Base-by-base conservation (phyloP, 2,113 vertebrate genomes). In the Uropsilus gracilis region DNA sequence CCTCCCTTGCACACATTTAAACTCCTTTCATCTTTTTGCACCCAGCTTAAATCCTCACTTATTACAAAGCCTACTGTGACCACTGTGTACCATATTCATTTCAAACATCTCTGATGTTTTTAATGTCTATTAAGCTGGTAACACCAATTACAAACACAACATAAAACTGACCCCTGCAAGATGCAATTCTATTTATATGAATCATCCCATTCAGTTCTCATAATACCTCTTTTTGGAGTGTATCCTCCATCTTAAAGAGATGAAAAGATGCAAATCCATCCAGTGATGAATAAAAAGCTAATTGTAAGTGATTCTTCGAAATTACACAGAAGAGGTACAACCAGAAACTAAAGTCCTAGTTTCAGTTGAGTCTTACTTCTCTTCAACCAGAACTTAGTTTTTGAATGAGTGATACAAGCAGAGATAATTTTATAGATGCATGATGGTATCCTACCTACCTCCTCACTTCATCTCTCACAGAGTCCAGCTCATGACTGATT, bases 261-360 rank as follows among this genome's bases (percentile, higher is more conserved):
- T 63, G 72, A 86, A 57, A 42, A 69, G 71, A 90, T 75, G 55
- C 0, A 61, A 78, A 82, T 22, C 13, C 3, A 75, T 30, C 5
- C 50, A 77, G 73, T 85, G 32, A 68, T 55, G 28, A 80, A 34
- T 69, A 84, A 90, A 64, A 82, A 16, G 37, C 39, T 44, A 86
- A 22, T 11, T 28, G 12, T 28, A 69, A 20, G 8, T 5, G 32
- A 39, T 5, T 28, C 2, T 53, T 77, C 12, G 50, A 75, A 76
- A 17, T 64, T 28, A 7, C 20, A 59, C 0, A 37, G 55, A 75
- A 78, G 20, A 46, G 14, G 20, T 28, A 14, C 24, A 24, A 4
- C 5, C 37, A 78, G 55, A 71, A 53, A 11, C 37, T 50, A 1
- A 55, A 37, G 18, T 42, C 32, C 11, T n/a, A n/a, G n/a, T n/a